Percentiles rank a stretch among this genome's conserved stretches.
Conservation (phyloP, 2,797 vertebrate genomes). For the Crenichthys baileyi region DNA sequence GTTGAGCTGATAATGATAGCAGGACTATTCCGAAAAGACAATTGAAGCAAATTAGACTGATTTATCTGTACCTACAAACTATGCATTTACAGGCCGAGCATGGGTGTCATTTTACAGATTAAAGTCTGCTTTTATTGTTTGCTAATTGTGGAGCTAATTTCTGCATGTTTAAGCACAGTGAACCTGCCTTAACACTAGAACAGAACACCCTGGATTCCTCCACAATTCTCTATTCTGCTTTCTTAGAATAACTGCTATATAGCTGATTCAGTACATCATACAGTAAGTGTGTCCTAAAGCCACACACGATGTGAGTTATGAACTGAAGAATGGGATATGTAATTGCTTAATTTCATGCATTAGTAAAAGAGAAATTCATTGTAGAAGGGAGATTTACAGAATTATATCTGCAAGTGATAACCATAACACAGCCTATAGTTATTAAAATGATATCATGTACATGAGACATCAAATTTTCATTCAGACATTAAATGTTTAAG, state of each 20-base stretch:
- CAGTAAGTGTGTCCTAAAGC: constrained; percentile 53
- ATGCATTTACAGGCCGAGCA: constrained; percentile 45
- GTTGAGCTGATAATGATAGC: constrained; percentile 54
- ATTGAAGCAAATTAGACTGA: constrained; percentile 36
- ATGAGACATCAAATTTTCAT: constrained; percentile 47
- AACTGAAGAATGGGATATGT: constrained; percentile 56
- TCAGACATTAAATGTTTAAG: constrained; percentile 41
- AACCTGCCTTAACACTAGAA: constrained; percentile 27
- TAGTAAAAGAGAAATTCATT: constrained; percentile 54
- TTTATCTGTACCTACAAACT: constrained; percentile 54
- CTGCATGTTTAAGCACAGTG: constrained; percentile 32
- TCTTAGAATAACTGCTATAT: constrained; percentile 28
- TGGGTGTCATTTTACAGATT: constrained; percentile 59
- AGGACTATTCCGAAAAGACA: constrained; percentile 59
- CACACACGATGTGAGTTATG: constrained; percentile 41
- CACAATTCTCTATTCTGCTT: constrained; percentile 15
- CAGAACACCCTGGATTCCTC: neutral
- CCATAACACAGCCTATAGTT: constrained; percentile 22
- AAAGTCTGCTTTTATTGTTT: constrained; percentile 43
- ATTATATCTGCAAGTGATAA: constrained; percentile 40
- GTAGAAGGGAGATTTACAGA: constrained; percentile 42
- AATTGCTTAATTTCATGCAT: constrained; percentile 65
- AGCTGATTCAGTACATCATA: constrained; percentile 46
- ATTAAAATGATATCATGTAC: constrained; percentile 34
- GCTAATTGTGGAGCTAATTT: constrained; percentile 44